phyloP scores from a whole-genome alignment of 2,113 vertebrate genomes.

The Emberiza fucata region DNA sequence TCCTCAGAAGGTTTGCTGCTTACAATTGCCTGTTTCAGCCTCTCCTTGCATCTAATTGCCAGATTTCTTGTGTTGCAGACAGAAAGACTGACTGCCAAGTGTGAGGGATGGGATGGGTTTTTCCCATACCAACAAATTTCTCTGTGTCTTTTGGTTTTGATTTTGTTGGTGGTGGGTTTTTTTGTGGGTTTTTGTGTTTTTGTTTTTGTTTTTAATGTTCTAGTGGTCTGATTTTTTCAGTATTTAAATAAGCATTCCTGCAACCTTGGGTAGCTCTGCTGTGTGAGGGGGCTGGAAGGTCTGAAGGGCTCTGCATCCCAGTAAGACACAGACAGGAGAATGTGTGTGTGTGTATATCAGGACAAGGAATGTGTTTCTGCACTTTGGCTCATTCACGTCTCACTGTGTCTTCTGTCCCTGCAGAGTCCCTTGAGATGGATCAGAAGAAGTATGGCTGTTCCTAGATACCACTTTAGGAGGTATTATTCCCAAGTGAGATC shows the following conservation, averaged over 20 bases:
- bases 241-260: background rate
- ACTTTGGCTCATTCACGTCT: background rate
- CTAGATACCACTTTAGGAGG: background rate
- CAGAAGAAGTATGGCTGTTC: background rate
- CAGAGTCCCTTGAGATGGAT: background rate
- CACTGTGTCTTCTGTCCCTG: background rate
- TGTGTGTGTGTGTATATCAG: background rate
- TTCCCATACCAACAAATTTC: background rate
- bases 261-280: background rate
- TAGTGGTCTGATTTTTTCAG: background rate
- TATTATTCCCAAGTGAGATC: background rate
- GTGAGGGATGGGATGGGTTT: background rate
- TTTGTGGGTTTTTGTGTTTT: too few relatives aligned
- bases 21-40: constrained; percentile 1
- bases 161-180: background rate
- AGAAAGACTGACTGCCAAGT: constrained; percentile 28
- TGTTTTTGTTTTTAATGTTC: too few relatives aligned
- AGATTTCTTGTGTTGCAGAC: background rate
- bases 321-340: background rate
- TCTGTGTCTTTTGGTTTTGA: background rate
- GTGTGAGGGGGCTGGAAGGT: background rate
- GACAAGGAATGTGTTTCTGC: background rate
- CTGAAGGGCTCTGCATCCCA: background rate
- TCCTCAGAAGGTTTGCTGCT: constrained; percentile 36
- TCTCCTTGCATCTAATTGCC: constrained; percentile 24